Conservation (phyloP, 2,888 invertebrate genomes). For the Sminthurinus aureus region DNA sequence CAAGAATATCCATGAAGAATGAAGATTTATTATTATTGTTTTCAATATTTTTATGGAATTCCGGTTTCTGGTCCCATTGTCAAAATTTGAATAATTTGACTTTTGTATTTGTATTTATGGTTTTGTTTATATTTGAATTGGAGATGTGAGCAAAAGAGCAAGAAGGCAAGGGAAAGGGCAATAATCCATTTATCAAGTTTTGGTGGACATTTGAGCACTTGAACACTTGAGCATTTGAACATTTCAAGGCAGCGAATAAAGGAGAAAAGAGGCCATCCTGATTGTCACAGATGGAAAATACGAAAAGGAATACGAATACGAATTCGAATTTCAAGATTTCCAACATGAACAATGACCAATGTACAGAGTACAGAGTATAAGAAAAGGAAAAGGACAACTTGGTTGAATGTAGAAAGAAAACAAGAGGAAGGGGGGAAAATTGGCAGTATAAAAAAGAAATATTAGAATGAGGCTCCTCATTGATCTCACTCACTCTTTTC, state of each 20-base stretch:
- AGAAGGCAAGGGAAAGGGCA: not conserved
- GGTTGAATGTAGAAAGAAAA: not conserved
- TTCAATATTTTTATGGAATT: no score
- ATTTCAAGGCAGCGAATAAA: no score
- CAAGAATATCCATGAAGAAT: no score
- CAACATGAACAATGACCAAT: no score
- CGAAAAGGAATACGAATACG: no score
- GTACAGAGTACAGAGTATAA: not conserved
- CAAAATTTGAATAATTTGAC: not conserved
- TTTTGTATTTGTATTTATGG: not conserved
- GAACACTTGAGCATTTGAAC: no score
- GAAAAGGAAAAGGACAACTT: constrained; percentile 14
- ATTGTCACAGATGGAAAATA: constrained; percentile 17
- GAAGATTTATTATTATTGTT: no score
- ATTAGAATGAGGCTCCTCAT: not conserved
- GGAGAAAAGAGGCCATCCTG: constrained; percentile 16
- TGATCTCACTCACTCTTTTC: not conserved
- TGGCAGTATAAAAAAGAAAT: constrained; percentile 14
- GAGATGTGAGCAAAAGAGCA: not conserved
- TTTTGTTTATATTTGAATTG: not conserved
- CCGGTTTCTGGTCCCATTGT: no score
- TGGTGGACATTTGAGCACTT: no score
- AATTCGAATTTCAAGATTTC: no score
- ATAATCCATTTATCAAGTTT: constrained; percentile 37
- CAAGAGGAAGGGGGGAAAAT: not conserved